Conservation (phyloP, 2,113 vertebrate species). For the Podocnemis expansa region DNA sequence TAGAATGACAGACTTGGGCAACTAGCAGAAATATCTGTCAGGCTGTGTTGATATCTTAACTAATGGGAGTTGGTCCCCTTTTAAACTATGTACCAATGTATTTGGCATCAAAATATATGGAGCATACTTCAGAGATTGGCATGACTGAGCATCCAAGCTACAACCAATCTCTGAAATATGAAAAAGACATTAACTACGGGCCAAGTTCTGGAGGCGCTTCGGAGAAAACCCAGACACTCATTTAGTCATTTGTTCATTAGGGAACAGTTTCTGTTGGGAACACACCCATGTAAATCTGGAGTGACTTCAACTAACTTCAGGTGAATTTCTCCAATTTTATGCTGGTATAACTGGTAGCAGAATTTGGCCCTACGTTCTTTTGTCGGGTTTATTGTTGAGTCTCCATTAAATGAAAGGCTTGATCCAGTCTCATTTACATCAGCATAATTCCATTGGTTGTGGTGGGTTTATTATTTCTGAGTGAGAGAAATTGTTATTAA, state of each 20-base stretch:
- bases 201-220: not conserved
- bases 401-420: slow-evolving; percentile 20
- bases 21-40: not conserved
- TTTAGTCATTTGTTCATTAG: not conserved
- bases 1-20: not conserved
- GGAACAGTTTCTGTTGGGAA: not conserved
- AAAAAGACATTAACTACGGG: not conserved
- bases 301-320: not conserved
- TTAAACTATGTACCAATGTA: not conserved
- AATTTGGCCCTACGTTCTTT: not conserved
- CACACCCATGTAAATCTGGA: not conserved
- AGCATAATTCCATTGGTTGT: slow-evolving; percentile 46
- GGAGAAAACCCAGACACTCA: not conserved
- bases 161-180: not conserved
- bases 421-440: slow-evolving; percentile 51
- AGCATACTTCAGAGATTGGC: not conserved
- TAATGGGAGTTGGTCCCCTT: not conserved
- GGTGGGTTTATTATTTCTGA: slow-evolving; percentile 32
- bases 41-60: not conserved
- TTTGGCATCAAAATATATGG: not conserved
- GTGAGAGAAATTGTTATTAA: slow-evolving; percentile 14
- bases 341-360: not conserved
- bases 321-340: not conserved
- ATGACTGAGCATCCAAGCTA: not conserved
- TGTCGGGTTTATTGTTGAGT: slow-evolving; percentile 23